Evolutionary conservation across 1,140 invertebrate genomes (phyloP).

Genomic region (Macrostomum lignano): DNA sequence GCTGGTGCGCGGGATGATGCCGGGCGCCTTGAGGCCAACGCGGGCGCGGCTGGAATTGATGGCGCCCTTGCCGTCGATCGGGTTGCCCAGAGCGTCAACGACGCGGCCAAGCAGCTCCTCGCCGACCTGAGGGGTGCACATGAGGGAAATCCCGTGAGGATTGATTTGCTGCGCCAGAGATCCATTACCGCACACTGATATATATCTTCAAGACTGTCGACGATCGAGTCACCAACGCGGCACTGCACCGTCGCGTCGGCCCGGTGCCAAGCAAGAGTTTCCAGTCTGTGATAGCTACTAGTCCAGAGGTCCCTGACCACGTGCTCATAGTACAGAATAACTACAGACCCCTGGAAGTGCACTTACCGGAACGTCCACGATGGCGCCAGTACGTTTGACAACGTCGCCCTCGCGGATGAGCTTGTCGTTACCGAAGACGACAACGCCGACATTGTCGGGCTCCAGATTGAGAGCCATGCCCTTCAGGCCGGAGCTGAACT

Average conservation of each 20-base stretch:
- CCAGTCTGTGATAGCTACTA: too few species aligned
- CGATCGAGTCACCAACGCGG: too few species aligned
- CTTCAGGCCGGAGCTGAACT: constrained; percentile 97
- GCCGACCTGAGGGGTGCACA: too few species aligned
- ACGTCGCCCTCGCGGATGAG: constrained; percentile 96
- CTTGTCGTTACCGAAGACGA: constrained; percentile 99
- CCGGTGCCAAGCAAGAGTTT: too few species aligned
- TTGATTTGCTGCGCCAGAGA: too few species aligned
- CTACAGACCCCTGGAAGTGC: too few species aligned
- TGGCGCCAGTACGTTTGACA: constrained; percentile 95
- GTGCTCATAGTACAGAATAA: too few species aligned
- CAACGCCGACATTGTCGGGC: constrained; percentile 97
- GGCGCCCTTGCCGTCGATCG: constrained; percentile 50
- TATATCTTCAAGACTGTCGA: too few species aligned
- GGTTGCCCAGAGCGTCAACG: constrained; percentile 71
- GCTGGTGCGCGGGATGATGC: constrained; percentile 93
- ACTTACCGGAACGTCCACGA: constrained; percentile 96
- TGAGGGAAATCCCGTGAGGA: too few species aligned
- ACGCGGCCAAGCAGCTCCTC: constrained; percentile 77
- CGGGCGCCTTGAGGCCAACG: constrained; percentile 93
- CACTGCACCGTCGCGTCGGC: too few species aligned
- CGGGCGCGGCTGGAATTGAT: constrained; percentile 39
- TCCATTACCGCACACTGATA: too few species aligned
- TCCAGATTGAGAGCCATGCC: constrained; percentile 99
- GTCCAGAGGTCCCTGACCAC: too few species aligned